A percentile compares a stretch with the other conserved stretches of the same genome.
Evolutionary conservation across 2,113 vertebrate species (phyloP).

Genomic region (Donacobius atricapilla): DNA sequence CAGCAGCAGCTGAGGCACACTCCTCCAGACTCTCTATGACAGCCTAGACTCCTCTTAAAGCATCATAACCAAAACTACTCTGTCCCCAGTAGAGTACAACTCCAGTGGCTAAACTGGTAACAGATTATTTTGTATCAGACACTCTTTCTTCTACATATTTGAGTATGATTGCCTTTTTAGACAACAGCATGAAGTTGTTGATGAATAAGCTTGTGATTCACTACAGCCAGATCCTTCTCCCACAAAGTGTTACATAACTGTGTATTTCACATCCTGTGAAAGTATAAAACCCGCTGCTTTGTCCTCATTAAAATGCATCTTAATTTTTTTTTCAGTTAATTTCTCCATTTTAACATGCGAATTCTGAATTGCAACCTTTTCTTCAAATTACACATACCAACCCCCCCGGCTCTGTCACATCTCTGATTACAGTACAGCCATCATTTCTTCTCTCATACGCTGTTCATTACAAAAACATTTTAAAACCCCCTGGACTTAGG

Average conservation of each 20-base stretch:
- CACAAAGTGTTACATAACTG: conserved; percentile 49
- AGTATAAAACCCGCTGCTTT: neutral
- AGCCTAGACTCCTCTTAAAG: neutral
- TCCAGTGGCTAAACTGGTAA: neutral
- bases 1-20: neutral
- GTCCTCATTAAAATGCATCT: conserved; percentile 1
- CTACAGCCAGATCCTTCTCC: conserved; percentile 25
- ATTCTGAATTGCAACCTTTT: neutral
- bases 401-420: neutral
- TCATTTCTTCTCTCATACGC: neutral
- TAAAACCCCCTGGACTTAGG: neutral
- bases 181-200: conserved; percentile 7
- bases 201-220: conserved; percentile 63
- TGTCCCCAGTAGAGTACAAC: neutral
- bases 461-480: neutral
- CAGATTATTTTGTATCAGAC: neutral
- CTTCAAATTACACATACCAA: neutral
- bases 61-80: neutral
- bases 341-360: neutral
- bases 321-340: neutral
- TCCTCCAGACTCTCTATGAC: neutral
- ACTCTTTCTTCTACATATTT: neutral
- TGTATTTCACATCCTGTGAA: conserved; percentile 28
- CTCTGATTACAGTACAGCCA: neutral
- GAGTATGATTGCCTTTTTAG: conserved; percentile 19